Conservation (phyloP, 2,888 invertebrate genomes). For the Tetropium fuscum region DNA sequence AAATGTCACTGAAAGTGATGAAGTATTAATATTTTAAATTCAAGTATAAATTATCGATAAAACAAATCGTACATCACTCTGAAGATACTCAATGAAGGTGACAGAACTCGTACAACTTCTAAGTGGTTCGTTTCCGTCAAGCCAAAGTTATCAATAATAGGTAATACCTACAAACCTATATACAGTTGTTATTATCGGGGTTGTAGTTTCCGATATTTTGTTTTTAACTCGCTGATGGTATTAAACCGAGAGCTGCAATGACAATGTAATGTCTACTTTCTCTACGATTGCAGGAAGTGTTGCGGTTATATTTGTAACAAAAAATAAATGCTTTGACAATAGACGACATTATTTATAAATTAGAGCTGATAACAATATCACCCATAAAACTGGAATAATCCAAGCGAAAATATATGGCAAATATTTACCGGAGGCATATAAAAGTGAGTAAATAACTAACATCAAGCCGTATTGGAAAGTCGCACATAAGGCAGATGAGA, state of each 20-base stretch:
- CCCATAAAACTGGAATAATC: constrained; percentile 1
- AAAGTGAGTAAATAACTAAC: constrained; percentile 5
- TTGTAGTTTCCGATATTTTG: too few relatives aligned
- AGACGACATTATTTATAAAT: constrained; percentile 9
- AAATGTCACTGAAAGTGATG: too few relatives aligned
- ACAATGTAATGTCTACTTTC: constrained; percentile 26
- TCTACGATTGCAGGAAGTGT: constrained; percentile 18
- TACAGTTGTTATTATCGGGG: too few relatives aligned
- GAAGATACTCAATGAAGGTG: too few relatives aligned
- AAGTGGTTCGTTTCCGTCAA: too few relatives aligned
- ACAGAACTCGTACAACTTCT: too few relatives aligned
- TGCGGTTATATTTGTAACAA: constrained; percentile 9
- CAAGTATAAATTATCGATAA: too few relatives aligned
- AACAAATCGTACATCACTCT: too few relatives aligned
- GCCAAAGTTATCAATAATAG: too few relatives aligned
- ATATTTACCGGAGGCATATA: constrained; percentile 12
- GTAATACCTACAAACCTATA: too few relatives aligned
- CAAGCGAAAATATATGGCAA: constrained; percentile 10
- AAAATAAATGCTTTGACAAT: background rate
- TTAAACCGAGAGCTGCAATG: background rate
- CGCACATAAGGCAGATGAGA: background rate
- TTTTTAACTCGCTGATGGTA: too few relatives aligned
- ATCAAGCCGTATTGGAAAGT: constrained; percentile 11
- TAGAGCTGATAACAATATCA: constrained; percentile 11
- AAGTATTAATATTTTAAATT: too few relatives aligned